Percentiles rank a stretch among this genome's conserved stretches.
Evolutionary conservation across 1,140 invertebrate species (phyloP).

Genomic region (Oedothorax gibbosus): DNA sequence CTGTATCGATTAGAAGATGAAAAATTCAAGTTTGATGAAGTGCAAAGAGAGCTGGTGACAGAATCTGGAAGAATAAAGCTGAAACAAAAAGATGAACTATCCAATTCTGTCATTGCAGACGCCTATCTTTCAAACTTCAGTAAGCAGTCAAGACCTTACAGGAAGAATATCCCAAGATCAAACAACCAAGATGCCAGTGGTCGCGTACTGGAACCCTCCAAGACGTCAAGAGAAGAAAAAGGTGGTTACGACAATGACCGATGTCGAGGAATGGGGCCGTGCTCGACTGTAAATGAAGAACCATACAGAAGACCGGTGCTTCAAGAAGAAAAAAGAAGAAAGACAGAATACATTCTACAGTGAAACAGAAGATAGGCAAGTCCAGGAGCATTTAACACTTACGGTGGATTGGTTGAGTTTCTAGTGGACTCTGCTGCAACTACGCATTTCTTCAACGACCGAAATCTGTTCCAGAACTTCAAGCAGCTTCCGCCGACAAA

Average conservation of each 20-base stretch:
- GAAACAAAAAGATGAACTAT: background rate
- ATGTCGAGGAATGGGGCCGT: background rate
- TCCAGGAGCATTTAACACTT: background rate
- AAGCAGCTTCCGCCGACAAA: background rate
- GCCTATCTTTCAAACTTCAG: background rate
- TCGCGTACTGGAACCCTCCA: background rate
- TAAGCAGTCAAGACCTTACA: background rate
- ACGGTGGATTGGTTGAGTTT: background rate
- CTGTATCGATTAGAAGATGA: background rate
- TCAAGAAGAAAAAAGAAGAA: constrained; percentile 15
- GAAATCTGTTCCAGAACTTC: background rate
- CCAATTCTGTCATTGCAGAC: background rate
- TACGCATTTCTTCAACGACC: background rate
- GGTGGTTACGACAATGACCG: no score
- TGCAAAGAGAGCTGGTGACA: background rate
- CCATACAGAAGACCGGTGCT: background rate
- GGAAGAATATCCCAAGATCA: background rate
- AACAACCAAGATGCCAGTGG: background rate
- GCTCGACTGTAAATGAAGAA: background rate
- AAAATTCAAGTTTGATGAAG: background rate
- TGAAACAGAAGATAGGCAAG: background rate
- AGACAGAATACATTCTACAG: background rate
- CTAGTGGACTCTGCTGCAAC: background rate
- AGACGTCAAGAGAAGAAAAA: background rate
- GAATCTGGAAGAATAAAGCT: constrained; percentile 10